Conservation (phyloP, 2,888 invertebrate species). For the Bimastos eiseni region DNA sequence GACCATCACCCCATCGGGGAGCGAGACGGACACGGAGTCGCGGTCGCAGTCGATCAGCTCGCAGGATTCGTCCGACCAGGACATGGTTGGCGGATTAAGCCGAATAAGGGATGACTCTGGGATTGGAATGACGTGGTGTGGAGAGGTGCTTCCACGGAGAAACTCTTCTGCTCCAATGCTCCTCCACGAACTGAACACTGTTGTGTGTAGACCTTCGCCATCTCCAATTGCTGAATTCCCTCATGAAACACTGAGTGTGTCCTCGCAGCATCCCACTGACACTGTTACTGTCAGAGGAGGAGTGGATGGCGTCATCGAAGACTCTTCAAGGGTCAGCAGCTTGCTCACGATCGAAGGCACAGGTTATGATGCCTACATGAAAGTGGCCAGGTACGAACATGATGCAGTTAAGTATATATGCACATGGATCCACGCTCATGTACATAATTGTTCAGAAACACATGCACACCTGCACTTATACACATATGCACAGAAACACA, state of each 20-base stretch:
- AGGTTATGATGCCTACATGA: not conserved
- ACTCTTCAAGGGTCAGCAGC: not conserved
- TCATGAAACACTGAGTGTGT: not conserved
- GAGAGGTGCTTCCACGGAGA: not conserved
- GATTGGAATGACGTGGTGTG: slow-evolving; percentile 9
- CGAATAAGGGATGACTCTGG: slow-evolving; percentile 6
- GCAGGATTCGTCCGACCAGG: slow-evolving; percentile 9
- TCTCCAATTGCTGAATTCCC: not conserved
- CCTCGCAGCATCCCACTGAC: not conserved
- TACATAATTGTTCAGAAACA: not conserved
- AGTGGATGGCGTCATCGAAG: too few relatives aligned
- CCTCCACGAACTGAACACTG: not conserved
- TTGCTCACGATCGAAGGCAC: not conserved
- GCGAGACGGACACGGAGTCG: not conserved
- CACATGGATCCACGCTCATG: not conserved
- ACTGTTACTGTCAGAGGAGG: not conserved
- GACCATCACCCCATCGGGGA: not conserved
- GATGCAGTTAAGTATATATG: not conserved
- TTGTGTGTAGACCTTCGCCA: slow-evolving; percentile 15
- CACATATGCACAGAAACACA: not conserved
- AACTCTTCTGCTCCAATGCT: not conserved
- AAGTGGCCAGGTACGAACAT: not conserved
- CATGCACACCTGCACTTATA: not conserved
- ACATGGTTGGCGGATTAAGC: not conserved
- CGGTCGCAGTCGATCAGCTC: slow-evolving; percentile 19